These are phyloP conservation scores for Hemitrygon akajei DNA, from an alignment of 2,797 vertebrate genomes.

Conservation along the genomic window DNA sequence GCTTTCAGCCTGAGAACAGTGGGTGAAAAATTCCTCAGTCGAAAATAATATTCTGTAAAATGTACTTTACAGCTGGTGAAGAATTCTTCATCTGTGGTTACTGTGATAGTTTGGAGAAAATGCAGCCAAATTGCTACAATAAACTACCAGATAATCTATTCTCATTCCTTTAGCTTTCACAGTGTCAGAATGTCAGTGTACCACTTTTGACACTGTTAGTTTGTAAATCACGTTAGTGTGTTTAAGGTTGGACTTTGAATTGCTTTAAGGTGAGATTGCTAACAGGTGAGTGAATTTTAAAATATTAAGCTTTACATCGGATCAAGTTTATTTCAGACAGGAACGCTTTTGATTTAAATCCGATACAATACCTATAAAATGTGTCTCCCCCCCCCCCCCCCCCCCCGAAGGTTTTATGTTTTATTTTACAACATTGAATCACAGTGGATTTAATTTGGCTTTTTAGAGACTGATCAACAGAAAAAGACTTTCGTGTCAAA, in stretches of 20 bases:
- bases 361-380: no score
- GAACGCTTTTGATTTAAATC: not conserved
- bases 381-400: no score
- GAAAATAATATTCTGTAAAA: not conserved
- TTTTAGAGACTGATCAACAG: no score
- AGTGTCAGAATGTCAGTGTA: no score
- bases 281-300: not conserved
- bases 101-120: not conserved
- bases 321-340: not conserved
- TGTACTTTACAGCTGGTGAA: not conserved
- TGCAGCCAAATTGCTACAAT: not conserved
- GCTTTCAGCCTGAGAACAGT: not conserved
- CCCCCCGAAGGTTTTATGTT: no score
- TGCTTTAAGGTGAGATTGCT: not conserved
- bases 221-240: not conserved
- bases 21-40: no score
- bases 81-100: not conserved
- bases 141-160: not conserved
- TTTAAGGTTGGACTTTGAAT: not conserved
- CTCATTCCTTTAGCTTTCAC: not conserved
- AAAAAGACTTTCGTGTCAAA: no score
- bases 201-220: not conserved
- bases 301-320: not conserved
- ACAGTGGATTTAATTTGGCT: no score
- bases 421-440: no score